Evolutionary conservation across 2,888 invertebrate genomes (phyloP).

Genomic region (Eupithecia insigniata): DNA sequence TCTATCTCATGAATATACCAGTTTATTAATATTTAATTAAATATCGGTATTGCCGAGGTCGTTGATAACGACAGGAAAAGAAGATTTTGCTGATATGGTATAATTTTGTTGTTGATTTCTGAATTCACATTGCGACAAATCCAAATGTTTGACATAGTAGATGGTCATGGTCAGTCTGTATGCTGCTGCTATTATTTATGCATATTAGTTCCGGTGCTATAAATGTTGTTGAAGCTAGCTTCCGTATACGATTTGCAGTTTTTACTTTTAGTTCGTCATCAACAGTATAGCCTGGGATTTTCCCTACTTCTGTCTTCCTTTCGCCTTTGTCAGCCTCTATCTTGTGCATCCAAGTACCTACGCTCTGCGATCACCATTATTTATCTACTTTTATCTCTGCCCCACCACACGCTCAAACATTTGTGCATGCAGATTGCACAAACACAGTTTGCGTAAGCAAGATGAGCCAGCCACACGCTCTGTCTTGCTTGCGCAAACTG

Average conservation of each 20-base stretch:
- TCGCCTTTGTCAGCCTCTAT: not conserved
- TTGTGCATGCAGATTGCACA: too few relatives aligned
- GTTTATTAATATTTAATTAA: too few relatives aligned
- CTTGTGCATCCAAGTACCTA: not conserved
- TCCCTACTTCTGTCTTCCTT: not conserved
- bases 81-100: not conserved
- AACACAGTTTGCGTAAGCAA: too few relatives aligned
- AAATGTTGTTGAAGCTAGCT: not conserved
- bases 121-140: not conserved
- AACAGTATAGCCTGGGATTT: not conserved
- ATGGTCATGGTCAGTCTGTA: not conserved
- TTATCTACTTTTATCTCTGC: not conserved
- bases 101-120: not conserved
- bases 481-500: too few relatives aligned
- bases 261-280: not conserved
- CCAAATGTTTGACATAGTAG: not conserved
- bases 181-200: not conserved
- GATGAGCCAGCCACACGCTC: too few relatives aligned
- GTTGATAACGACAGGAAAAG: slow-evolving; percentile 8
- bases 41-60: slow-evolving; percentile 21
- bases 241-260: not conserved
- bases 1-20: too few relatives aligned
- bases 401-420: too few relatives aligned
- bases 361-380: not conserved
- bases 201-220: slow-evolving; percentile 1